These are phyloP conservation scores for Drosophila falleni DNA, from an alignment of 2,888 invertebrate species.

Conservation along the genomic window DNA sequence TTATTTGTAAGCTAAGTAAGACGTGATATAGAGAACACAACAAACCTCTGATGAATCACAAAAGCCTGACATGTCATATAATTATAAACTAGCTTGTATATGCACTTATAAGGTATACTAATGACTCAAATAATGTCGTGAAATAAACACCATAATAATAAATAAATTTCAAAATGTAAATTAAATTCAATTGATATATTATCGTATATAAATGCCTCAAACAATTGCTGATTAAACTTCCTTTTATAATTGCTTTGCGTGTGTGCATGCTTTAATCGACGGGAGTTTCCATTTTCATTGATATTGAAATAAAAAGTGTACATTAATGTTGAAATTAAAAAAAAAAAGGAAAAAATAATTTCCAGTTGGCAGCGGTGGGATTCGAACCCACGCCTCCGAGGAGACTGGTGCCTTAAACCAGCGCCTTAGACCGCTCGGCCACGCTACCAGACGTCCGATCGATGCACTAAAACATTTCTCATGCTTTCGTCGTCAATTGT, in stretches of 20 bases:
- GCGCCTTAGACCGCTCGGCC: conserved; percentile 86
- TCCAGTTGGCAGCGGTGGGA: conserved; percentile 75
- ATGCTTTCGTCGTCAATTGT: background rate
- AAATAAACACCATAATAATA: conserved; percentile 6
- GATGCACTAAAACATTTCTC: conserved; percentile 11
- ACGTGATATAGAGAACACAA: conserved; percentile 32
- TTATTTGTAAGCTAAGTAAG: conserved; percentile 44
- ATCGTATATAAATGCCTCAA: background rate
- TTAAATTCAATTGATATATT: background rate
- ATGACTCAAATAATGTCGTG: conserved; percentile 24
- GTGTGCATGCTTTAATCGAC: no score
- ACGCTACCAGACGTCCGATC: conserved; percentile 75
- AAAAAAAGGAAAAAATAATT: background rate
- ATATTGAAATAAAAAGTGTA: background rate
- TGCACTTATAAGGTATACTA: conserved; percentile 14
- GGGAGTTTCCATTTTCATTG: background rate
- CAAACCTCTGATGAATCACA: conserved; percentile 56
- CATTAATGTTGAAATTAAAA: background rate
- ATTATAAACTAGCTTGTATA: background rate
- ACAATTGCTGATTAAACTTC: background rate
- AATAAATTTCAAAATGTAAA: conserved; percentile 9
- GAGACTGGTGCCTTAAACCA: conserved; percentile 84
- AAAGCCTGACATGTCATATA: conserved; percentile 37
- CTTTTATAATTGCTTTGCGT: background rate
- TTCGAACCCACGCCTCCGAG: conserved; percentile 85